Base-by-base conservation (phyloP, 2,797 vertebrate genomes). In the Molossus alvarezi region DNA sequence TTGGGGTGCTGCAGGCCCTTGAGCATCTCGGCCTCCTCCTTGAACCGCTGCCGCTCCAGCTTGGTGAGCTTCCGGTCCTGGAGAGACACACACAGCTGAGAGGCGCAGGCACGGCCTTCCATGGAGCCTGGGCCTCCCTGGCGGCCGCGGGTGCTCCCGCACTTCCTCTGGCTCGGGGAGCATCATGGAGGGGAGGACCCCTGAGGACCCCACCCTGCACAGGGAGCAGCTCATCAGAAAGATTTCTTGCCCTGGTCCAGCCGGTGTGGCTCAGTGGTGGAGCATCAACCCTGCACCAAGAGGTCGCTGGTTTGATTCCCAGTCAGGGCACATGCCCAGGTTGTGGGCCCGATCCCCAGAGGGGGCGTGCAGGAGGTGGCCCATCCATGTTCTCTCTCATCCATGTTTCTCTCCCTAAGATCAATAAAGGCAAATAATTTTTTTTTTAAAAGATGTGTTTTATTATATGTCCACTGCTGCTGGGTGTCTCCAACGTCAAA, bases 1-100 rank as follows among this genome's bases (percentile, higher is more conserved):
- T 99, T 99, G 84, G 99, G 99, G 97, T 99, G 99, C 90, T 99
- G 99, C 11, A 99, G 99, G 71, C 99, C 99, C 97, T 99, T 99
- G 93, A 99, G 89, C 99, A 99, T 99, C 97, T 99, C 99, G 0
- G 99, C 99, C 98, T 99, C 99, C 97, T 99, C 99, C 98, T 99
- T 99, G 97, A 99, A 99, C 83, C 99, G 98, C 95, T 99, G 99
- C 64, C 99, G 98, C 98, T 99, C 99, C 88, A 99, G 98, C 98
- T 99, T 99, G 14, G 99, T 99, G 97, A 99, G 99, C 97, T 99
- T 99, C 87, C 99, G 99, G 97, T 99, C 99, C 99, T 99, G 58
- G 1, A 91, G 93, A 27, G 41, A 96, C 37, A 95, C 64, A 93
- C 33, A 85, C 72, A 86, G n/a, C 85, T 88, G 15, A 65, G 62